Percentiles rank a stretch among this genome's conserved stretches.
These are phyloP conservation scores for Echinops telfairi DNA, from an alignment of 2,113 vertebrate genomes.

Conservation along the genomic window DNA sequence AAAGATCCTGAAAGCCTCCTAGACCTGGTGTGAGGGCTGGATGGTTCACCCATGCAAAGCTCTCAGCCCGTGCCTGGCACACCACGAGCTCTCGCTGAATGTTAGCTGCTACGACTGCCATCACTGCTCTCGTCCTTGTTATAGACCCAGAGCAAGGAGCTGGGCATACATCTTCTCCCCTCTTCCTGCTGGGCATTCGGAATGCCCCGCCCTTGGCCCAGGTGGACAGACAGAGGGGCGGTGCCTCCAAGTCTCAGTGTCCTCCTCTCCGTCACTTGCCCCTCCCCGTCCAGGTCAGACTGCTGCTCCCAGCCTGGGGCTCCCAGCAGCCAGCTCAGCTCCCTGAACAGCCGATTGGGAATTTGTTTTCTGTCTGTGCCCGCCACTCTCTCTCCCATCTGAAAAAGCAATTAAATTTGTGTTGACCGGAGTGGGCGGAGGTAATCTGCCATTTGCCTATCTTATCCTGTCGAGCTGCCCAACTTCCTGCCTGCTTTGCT, in stretches of 20 bases:
- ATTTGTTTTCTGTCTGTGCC: slow-evolving; percentile 48
- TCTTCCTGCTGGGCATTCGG: neutral
- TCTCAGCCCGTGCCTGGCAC: rapidly evolving
- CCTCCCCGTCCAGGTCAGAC: neutral
- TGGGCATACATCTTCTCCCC: neutral
- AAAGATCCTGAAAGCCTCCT: rapidly evolving
- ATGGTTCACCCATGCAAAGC: rapidly evolving
- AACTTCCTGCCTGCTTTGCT: slow-evolving; percentile 55
- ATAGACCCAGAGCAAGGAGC: neutral
- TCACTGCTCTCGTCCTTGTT: rapidly evolving
- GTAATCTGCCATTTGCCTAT: slow-evolving; percentile 54
- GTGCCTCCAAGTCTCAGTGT: neutral
- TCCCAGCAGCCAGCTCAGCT: neutral
- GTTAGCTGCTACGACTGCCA: no score
- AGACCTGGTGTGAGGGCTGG: neutral
- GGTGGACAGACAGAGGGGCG: no score
- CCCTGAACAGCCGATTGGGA: neutral
- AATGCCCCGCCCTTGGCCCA: neutral
- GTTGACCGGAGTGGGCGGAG: slow-evolving; percentile 61
- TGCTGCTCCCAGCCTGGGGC: neutral
- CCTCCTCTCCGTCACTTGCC: neutral
- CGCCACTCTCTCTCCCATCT: neutral
- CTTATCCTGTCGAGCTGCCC: slow-evolving; percentile 2
- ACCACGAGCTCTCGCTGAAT: rapidly evolving
- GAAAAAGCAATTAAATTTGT: slow-evolving; percentile 71